Percentiles rank a stretch among this genome's conserved stretches.
Conservation (phyloP, 2,888 invertebrate genomes). For the Syrphus vitripennis region DNA sequence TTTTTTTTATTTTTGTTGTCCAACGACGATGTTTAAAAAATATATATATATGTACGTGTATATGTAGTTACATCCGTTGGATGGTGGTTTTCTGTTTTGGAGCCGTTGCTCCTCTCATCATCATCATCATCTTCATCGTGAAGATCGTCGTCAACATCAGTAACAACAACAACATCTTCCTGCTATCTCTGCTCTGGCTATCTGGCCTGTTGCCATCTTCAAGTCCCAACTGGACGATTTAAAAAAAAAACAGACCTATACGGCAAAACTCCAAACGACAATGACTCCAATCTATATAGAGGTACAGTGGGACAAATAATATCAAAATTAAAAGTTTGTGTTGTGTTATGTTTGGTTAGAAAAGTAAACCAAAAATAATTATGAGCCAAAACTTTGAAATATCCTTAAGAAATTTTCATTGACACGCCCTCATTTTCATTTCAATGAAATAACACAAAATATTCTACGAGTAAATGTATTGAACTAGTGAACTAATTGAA, state of each 20-base stretch:
- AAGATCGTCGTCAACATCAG: neutral
- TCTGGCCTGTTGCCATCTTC: constrained; percentile 53
- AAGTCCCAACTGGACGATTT: constrained; percentile 38
- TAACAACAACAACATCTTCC: constrained; percentile 30
- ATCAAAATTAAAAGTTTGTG: neutral
- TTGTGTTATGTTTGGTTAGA: neutral
- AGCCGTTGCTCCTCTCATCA: constrained; percentile 48
- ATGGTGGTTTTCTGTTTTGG: constrained; percentile 69
- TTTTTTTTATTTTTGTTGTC: constrained; percentile 18
- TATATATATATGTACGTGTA: too few species aligned
- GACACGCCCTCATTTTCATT: too few species aligned
- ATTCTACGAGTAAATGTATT: too few species aligned
- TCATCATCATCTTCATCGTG: constrained; percentile 33
- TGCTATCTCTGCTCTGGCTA: constrained; percentile 50
- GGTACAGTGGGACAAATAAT: neutral
- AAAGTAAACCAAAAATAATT: too few species aligned
- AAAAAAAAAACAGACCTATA: constrained; percentile 25
- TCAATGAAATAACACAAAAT: too few species aligned
- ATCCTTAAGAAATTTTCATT: too few species aligned
- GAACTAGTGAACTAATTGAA: too few species aligned
- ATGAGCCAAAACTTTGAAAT: too few species aligned
- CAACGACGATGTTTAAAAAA: constrained; percentile 1
- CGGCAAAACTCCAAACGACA: constrained; percentile 30
- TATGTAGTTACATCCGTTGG: constrained; percentile 75
- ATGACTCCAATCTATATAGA: neutral